Evolutionary conservation across 1,140 invertebrate species (phyloP), one percentile per base, ranked within the genome.

Genomic region (Zaprionus gabonicus): DNA sequence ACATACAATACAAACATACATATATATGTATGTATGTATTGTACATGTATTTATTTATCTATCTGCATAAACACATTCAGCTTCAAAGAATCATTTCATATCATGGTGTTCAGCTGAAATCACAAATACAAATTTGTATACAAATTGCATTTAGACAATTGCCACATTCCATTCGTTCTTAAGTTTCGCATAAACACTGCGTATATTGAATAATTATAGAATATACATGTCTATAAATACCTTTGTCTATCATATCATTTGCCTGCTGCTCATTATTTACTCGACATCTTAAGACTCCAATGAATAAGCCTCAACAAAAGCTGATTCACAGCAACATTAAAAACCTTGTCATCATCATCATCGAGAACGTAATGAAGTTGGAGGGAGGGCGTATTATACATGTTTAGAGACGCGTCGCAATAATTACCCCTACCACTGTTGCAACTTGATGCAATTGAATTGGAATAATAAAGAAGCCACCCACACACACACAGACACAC

Each of bases 381-480:
- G 0, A 6, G 28, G 28, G 7, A 15, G 44, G n/a, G 17, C 10
- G 46, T 23, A 17, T 46, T 46, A 51, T 23, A 25, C 5, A 51
- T 51, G 46, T 25, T 51, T 51, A 25, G 46, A 51, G 46, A 23
- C 17, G 4, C 38, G 38, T 41, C 38, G 4, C 4, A 41, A 13
- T 31, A 31, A 31, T 31, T 10, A 9, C 31, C 28, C 31, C 2
- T 2, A 9, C 9, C 31, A 13, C 38, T 15, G 12, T 15, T 41
- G 38, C 38, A 41, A 51, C 46, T 10, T 49, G 46, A 20, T 49
- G 46, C 46, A 49, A 49, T 49, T n/a, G 46, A 20, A 51, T 51
- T 51, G 20, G 12, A 25, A 25, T 51, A 51, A 51, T 31, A 34
- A 53, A 69, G 44, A 71, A 64, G 36, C 13, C 41, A 44, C 12